Evolutionary conservation across 2,888 invertebrate genomes (phyloP).

Genomic region (Drosophila hamatofila): DNA sequence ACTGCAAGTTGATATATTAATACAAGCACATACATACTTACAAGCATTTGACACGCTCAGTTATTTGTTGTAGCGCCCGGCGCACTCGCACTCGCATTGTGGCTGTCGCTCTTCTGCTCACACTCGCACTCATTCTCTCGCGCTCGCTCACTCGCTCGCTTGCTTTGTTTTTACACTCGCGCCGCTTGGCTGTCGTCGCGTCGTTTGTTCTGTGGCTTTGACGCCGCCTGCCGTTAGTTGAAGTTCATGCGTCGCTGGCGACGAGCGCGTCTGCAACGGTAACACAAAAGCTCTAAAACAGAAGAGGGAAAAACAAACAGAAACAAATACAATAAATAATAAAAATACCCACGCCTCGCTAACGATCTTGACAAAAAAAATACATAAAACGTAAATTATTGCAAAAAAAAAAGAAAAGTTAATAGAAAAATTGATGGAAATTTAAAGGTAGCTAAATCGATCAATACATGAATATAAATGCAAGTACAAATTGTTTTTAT

Average conservation of each 20-base stretch:
- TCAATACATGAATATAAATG: not conserved
- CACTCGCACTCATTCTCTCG: constrained; percentile 6
- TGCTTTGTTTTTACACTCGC: constrained; percentile 27
- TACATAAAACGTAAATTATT: constrained; percentile 7
- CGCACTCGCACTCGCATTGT: constrained; percentile 15
- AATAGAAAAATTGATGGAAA: not conserved
- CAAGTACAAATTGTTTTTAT: not conserved
- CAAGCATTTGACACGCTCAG: constrained; percentile 4
- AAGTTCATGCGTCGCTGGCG: constrained; percentile 70
- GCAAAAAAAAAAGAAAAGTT: not conserved
- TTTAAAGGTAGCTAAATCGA: constrained; percentile 9
- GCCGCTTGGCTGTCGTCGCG: constrained; percentile 10
- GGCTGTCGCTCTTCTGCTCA: constrained; percentile 14
- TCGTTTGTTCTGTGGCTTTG: constrained; percentile 30
- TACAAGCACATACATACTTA: constrained; percentile 2
- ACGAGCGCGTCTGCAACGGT: constrained; percentile 46
- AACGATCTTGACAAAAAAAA: constrained; percentile 42
- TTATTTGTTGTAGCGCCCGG: constrained; percentile 24
- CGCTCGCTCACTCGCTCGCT: constrained; percentile 16
- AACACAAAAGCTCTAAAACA: constrained; percentile 14
- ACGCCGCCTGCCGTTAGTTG: constrained; percentile 52
- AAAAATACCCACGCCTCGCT: constrained; percentile 11
- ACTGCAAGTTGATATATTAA: constrained; percentile 16
- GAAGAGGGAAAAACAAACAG: constrained; percentile 1
- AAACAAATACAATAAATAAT: not conserved